Evolutionary conservation across 92 coral and sea anemone genomes (phyloP).

Genomic region (Paramuricea clavata): DNA sequence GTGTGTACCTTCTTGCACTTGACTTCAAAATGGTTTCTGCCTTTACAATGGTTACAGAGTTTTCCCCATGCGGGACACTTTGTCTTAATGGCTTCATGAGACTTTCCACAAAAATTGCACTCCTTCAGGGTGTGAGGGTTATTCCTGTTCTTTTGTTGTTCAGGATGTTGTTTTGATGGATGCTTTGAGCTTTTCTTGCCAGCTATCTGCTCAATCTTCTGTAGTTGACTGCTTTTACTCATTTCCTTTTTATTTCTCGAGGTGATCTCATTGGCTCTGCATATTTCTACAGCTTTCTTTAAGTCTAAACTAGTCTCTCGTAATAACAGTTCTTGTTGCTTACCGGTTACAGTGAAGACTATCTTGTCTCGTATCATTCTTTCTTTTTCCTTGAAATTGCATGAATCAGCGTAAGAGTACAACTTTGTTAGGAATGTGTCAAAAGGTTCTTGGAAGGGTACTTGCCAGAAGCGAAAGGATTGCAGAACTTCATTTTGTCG

Average conservation of each 20-base stretch:
- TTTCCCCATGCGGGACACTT: neutral
- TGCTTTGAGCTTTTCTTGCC: neutral
- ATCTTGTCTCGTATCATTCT: slow-evolving; percentile 72
- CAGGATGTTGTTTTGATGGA: neutral
- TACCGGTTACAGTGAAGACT: slow-evolving; percentile 60
- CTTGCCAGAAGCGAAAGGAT: slow-evolving; percentile 54
- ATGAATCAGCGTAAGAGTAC: slow-evolving; percentile 43
- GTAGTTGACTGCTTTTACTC: neutral
- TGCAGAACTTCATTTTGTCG: slow-evolving; percentile 64
- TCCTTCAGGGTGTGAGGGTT: neutral
- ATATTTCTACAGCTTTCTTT: slow-evolving; percentile 35
- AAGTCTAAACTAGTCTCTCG: slow-evolving; percentile 43
- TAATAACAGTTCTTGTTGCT: slow-evolving; percentile 62
- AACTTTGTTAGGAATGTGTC: slow-evolving; percentile 63
- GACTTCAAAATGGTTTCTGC: slow-evolving; percentile 52
- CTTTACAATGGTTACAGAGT: slow-evolving; percentile 23
- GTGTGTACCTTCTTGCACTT: slow-evolving; percentile 56
- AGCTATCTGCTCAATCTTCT: neutral
- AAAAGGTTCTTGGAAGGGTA: slow-evolving; percentile 57
- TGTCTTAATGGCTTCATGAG: too few species aligned
- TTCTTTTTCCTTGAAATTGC: slow-evolving; percentile 68
- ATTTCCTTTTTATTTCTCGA: slow-evolving; percentile 4
- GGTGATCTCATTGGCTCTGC: too few species aligned
- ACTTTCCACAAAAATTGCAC: slow-evolving; percentile 33
- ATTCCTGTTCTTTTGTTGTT: too few species aligned